phyloP scores from a whole-genome alignment of 2,797 vertebrate species.

The Scolopax bukidnonensis region DNA sequence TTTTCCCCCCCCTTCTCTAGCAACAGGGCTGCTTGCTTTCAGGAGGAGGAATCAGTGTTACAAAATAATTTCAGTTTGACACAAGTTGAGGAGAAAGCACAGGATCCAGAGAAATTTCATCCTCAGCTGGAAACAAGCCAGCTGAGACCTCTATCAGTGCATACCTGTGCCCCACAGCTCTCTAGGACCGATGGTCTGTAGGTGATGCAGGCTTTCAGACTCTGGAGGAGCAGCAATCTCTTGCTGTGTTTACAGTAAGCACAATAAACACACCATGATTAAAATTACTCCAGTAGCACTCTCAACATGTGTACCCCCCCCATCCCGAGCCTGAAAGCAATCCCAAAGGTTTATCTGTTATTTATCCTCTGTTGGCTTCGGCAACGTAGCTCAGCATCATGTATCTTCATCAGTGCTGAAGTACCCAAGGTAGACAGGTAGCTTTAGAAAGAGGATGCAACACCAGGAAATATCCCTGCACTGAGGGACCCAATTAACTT shows the following conservation, averaged over 20 bases:
- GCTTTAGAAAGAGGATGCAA: background rate
- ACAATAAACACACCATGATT: background rate
- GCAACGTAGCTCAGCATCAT: background rate
- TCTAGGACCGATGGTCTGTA: background rate
- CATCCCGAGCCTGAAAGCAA: background rate
- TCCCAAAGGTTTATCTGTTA: background rate
- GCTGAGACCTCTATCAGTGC: background rate
- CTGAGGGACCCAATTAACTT: background rate
- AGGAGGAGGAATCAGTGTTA: background rate
- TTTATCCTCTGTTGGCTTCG: background rate
- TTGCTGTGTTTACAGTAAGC: background rate
- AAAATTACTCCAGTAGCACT: background rate
- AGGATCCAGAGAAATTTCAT: background rate
- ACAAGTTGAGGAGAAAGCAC: background rate
- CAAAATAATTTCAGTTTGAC: background rate
- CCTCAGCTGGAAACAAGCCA: background rate
- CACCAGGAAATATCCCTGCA: slow-evolving; percentile 12
- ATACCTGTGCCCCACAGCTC: background rate
- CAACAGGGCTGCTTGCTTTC: background rate
- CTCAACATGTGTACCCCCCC: background rate
- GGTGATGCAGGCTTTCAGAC: background rate
- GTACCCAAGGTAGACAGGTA: background rate
- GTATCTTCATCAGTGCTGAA: background rate
- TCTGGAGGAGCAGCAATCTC: background rate
- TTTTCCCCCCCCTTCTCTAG: background rate